Percentiles rank a stretch among this genome's conserved stretches.
Conservation (phyloP, 2,797 vertebrate species). For the Molossus molossus region DNA sequence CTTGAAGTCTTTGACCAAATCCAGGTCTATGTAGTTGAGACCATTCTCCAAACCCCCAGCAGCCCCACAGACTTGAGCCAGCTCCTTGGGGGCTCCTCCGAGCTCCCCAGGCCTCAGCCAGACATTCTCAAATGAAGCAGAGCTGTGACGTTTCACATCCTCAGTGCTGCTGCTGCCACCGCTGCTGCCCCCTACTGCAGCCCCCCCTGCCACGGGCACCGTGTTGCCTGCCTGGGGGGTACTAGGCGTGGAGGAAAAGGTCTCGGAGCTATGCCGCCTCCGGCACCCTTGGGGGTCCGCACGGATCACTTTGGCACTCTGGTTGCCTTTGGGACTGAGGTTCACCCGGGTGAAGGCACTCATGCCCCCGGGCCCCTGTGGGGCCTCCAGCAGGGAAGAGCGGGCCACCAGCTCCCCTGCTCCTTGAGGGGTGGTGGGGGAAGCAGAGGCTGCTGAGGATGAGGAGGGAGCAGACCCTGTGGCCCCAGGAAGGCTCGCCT, state of each 20-base stretch:
- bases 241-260: conserved; percentile 91
- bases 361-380: conserved; percentile 86
- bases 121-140: conserved; percentile 94
- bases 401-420: conserved; percentile 78
- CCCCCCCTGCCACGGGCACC: conserved; percentile 76
- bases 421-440: conserved; percentile 80
- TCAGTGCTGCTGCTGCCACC: conserved; percentile 77
- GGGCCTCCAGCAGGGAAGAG: conserved; percentile 88
- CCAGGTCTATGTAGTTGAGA: conserved; percentile 95
- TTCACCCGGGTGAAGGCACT: conserved; percentile 92
- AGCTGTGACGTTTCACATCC: conserved; percentile 93
- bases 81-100: conserved; percentile 81
- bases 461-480: conserved; percentile 75
- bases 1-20: conserved; percentile 92
- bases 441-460: conserved; percentile 70
- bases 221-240: conserved; percentile 84
- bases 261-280: conserved; percentile 94
- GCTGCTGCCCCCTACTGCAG: conserved; percentile 60
- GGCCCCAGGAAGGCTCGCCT: conserved; percentile 82
- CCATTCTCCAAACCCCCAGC: conserved; percentile 89
- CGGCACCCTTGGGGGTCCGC: conserved; percentile 93
- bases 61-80: conserved; percentile 74
- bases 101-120: conserved; percentile 91
- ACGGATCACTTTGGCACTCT: conserved; percentile 94
- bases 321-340: conserved; percentile 90